Evolutionary conservation across 2,888 invertebrate species (phyloP).

Genomic region (Pristionchus arcanus): DNA sequence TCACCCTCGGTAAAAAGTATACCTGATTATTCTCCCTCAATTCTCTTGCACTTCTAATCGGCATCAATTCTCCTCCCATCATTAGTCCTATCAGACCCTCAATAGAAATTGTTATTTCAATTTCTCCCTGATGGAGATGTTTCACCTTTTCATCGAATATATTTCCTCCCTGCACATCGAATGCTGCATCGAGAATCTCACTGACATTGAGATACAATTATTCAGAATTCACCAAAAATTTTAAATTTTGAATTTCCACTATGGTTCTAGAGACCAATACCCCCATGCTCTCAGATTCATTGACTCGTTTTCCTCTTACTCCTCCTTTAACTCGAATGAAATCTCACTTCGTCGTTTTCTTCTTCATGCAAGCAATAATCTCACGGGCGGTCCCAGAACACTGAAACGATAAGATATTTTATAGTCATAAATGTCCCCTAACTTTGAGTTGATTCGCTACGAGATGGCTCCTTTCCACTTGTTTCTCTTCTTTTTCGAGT

Average conservation of each 20-base stretch:
- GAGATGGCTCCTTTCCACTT: background rate
- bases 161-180: background rate
- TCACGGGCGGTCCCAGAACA: constrained; percentile 1
- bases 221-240: background rate
- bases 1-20: too few species aligned
- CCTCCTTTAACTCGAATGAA: too few species aligned
- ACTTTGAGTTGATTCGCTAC: background rate
- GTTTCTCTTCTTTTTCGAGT: constrained; percentile 5
- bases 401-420: background rate
- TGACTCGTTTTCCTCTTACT: too few species aligned
- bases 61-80: constrained; percentile 33
- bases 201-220: background rate
- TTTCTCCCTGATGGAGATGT: background rate
- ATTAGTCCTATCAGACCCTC: background rate
- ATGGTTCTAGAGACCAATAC: too few species aligned
- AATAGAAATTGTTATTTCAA: background rate
- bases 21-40: constrained; percentile 2
- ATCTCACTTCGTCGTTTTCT: constrained; percentile 7
- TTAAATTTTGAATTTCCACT: too few species aligned
- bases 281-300: too few species aligned
- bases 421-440: background rate
- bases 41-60: background rate
- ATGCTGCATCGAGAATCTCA: background rate
- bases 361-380: constrained; percentile 10
- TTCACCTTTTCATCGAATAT: background rate